phyloP scores from a whole-genome alignment of 2,797 vertebrate genomes.

The Lerista edwardsae region DNA sequence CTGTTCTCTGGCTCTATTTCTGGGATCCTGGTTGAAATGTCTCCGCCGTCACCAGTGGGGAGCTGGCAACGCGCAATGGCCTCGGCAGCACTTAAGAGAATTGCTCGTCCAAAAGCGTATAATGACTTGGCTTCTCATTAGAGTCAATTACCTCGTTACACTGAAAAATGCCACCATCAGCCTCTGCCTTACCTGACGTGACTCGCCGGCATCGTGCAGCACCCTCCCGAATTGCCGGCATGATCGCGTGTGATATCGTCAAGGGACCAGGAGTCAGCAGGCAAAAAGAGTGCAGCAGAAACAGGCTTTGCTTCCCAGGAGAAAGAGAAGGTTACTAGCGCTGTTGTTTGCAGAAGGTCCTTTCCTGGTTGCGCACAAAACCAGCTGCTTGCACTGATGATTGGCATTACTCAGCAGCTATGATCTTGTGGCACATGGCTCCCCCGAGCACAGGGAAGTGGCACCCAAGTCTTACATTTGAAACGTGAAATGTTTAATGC shows the following conservation, averaged over 20 bases:
- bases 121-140: conserved; percentile 27
- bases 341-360: not conserved
- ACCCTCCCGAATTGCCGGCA: not conserved
- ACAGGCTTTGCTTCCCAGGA: not conserved
- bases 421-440: not conserved
- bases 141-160: not conserved
- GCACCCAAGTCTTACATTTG: not conserved
- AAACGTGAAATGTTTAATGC: not conserved
- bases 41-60: not conserved
- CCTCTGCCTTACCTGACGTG: not conserved
- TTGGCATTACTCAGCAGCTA: not conserved
- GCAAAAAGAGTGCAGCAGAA: not conserved
- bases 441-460: not conserved
- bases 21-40: not conserved
- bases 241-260: not conserved
- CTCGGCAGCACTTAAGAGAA: not conserved
- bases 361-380: not conserved
- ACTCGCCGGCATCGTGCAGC: not conserved
- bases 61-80: not conserved
- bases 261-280: not conserved
- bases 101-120: not conserved
- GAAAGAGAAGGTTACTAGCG: not conserved
- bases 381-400: not conserved
- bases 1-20: not conserved
- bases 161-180: not conserved